Evolutionary conservation across 2,113 vertebrate genomes (phyloP).

Genomic region (Puntigrus tetrazona): DNA sequence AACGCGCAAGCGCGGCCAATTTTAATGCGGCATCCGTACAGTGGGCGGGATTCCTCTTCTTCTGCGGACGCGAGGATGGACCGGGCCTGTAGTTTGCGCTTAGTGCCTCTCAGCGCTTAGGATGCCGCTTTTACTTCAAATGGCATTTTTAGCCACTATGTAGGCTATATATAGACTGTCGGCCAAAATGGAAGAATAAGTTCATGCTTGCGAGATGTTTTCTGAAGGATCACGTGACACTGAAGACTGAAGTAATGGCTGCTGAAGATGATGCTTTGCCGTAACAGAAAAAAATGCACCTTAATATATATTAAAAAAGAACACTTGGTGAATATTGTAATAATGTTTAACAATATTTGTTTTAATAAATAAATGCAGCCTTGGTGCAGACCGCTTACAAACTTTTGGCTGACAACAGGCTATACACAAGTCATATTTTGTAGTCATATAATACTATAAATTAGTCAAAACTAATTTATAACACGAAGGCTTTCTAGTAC

Average conservation of each 20-base stretch:
- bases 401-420: no score
- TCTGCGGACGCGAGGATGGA: background rate
- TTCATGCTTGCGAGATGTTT: background rate
- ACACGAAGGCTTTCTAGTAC: no score
- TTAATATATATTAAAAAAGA: background rate
- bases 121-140: background rate
- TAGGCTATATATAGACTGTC: no score
- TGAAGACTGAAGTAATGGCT: background rate
- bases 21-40: constrained; percentile 79
- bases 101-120: background rate
- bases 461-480: background rate
- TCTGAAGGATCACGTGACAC: background rate
- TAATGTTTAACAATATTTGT: background rate
- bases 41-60: constrained; percentile 51
- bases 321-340: background rate
- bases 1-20: constrained; percentile 79
- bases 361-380: background rate
- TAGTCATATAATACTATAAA: no score
- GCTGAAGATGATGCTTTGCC: background rate
- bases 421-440: no score
- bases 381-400: background rate
- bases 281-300: background rate
- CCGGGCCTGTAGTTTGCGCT: background rate
- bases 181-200: background rate
- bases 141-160: no score